Evolutionary conservation across 2,888 invertebrate genomes (phyloP).

Genomic region (Anarsia innoxiella): DNA sequence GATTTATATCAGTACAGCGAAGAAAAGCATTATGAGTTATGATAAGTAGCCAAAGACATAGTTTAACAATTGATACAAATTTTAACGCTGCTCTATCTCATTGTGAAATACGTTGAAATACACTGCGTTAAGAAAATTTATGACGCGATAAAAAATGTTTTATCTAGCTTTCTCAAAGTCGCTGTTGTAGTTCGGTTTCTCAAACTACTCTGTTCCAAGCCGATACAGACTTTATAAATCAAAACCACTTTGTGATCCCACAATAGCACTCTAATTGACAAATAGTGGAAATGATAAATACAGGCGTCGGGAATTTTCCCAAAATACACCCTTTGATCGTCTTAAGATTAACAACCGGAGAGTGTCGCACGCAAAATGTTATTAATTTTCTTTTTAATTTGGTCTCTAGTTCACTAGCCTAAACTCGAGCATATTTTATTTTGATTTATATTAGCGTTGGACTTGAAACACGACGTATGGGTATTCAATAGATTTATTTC

Average conservation of each 20-base stretch:
- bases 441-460: conserved; percentile 43
- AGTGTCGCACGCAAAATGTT: conserved; percentile 56
- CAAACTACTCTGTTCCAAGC: conserved; percentile 21
- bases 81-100: no score
- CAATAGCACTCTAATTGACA: conserved; percentile 73
- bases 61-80: no score
- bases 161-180: no score
- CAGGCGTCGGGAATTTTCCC: conserved; percentile 59
- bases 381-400: conserved; percentile 72
- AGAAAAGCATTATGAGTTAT: no score
- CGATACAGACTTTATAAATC: conserved; percentile 58
- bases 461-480: conserved; percentile 31
- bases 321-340: conserved; percentile 71
- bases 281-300: conserved; percentile 74
- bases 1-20: no score
- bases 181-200: no score
- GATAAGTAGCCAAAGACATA: no score
- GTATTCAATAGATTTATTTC: conserved; percentile 29
- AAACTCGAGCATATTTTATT: conserved; percentile 36
- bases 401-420: conserved; percentile 26
- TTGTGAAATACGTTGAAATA: no score
- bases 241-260: conserved; percentile 57
- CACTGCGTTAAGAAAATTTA: no score
- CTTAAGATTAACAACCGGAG: conserved; percentile 63
- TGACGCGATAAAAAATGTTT: no score